Base-by-base conservation (phyloP, 2,113 vertebrate genomes). In the Daphoenositta chrysoptera region DNA sequence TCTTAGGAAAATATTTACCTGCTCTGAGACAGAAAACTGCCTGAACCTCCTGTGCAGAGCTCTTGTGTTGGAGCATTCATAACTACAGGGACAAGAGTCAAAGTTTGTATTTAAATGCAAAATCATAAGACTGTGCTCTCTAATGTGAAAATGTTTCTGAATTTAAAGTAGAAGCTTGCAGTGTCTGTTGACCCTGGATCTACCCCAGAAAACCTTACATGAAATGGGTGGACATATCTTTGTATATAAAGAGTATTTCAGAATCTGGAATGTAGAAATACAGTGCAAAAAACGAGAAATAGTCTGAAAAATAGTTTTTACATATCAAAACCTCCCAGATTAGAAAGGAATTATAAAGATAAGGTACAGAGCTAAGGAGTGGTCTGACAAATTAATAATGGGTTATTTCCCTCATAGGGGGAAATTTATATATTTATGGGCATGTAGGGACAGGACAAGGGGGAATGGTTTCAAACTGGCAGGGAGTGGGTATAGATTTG, bases 211-310 rank as follows among this genome's bases (percentile, higher is more conserved):
- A 77, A 68, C 13, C 39, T 50, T 45, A 58, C 33, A 24, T 97
- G 96, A 96, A 97, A 96, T 94, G 90, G 14, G 58, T 89, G 94
- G 96, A 97, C 93, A 8, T 24, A 35, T 11, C 40, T 54, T 83
- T 50, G 4, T 44, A 85, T 44, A 85, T 0, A 57, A 87, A 89
- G n/a, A 68, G 47, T 12, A 75, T 77, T 83, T 93, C 47, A 86
- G 51, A 93, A 83, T 22, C 47, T 71, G 80, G 68, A 88, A 89
- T 31, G 65, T 61, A 96, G 81, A 83, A 86, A 89, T 39, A 94
- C 77, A 97, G 97, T 80, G 90, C 81, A 96, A 93, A 93, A 85
- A 86, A 3, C 47, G 64, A 83, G 80, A 90, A 79, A 90, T 16
- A 64, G 40, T 50, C 57, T 44, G 64, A 94, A 89, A 96, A 96